Percentiles rank a stretch among this genome's conserved stretches.
Evolutionary conservation across 1,140 invertebrate species (phyloP).

Genomic region (Aphis gossypii): DNA sequence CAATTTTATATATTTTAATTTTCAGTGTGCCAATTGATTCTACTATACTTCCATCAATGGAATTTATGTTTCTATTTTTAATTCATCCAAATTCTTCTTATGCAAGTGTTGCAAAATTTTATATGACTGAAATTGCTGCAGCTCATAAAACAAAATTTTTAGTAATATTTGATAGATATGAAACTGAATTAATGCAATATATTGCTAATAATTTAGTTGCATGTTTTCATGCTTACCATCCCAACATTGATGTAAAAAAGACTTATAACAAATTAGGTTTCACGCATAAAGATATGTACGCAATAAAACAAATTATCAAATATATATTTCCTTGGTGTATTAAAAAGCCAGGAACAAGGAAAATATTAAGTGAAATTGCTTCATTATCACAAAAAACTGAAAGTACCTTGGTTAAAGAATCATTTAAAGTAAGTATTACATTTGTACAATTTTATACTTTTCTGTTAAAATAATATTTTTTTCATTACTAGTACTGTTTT

Average conservation of each 20-base stretch:
- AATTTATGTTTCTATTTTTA: conserved; percentile 59
- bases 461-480: neutral
- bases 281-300: conserved; percentile 46
- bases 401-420: conserved; percentile 54
- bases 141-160: conserved; percentile 60
- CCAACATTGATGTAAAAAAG: conserved; percentile 48
- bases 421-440: conserved; percentile 55
- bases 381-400: conserved; percentile 50
- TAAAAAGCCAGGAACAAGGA: conserved; percentile 45
- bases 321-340: conserved; percentile 56
- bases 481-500: conserved; percentile 38
- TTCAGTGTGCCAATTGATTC: conserved; percentile 60
- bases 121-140: conserved; percentile 60
- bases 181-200: conserved; percentile 60
- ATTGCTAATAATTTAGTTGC: conserved; percentile 52
- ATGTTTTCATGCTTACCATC: conserved; percentile 41
- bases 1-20: conserved; percentile 51
- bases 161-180: conserved; percentile 60
- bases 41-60: conserved; percentile 59
- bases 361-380: conserved; percentile 54
- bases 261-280: conserved; percentile 32
- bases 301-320: conserved; percentile 46
- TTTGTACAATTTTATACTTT: neutral
- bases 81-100: conserved; percentile 59
- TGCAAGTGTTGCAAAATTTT: conserved; percentile 57